phyloP scores from a whole-genome alignment of 2,113 vertebrate genomes.

The Heptranchias perlo region DNA sequence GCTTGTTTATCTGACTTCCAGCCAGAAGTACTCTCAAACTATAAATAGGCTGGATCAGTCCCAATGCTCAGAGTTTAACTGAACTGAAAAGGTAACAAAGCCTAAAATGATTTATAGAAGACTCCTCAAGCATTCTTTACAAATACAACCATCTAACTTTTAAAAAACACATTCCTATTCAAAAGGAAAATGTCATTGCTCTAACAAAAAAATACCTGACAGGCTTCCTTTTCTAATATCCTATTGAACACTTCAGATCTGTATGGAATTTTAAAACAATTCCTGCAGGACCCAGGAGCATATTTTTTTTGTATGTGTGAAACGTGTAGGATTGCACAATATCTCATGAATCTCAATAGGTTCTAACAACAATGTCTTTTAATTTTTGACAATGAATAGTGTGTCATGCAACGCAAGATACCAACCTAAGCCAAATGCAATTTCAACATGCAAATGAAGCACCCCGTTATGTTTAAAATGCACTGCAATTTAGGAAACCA shows the following conservation, averaged over 20 bases:
- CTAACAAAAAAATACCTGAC: not conserved
- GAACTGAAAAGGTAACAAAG: slow-evolving; percentile 7
- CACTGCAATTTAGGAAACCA: not conserved
- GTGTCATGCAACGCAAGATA: not conserved
- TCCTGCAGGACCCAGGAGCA: not conserved
- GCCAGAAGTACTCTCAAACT: slow-evolving; percentile 26
- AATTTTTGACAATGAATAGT: no score
- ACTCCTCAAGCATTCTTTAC: not conserved
- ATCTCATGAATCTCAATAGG: not conserved
- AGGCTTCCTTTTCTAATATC: not conserved
- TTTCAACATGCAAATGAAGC: not conserved
- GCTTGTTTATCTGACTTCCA: slow-evolving; percentile 35
- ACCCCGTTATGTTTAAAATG: not conserved
- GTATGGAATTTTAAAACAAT: not conserved
- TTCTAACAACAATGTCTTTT: not conserved
- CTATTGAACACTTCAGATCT: not conserved
- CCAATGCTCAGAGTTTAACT: not conserved
- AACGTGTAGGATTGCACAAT: not conserved
- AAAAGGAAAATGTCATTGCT: not conserved
- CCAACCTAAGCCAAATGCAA: not conserved
- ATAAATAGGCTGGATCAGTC: slow-evolving; percentile 25
- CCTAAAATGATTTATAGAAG: not conserved
- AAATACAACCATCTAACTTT: not conserved
- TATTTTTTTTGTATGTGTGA: not conserved
- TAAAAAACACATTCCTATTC: not conserved